phyloP scores from a whole-genome alignment of 1,140 invertebrate genomes.

The Apocrypta bakeri region DNA sequence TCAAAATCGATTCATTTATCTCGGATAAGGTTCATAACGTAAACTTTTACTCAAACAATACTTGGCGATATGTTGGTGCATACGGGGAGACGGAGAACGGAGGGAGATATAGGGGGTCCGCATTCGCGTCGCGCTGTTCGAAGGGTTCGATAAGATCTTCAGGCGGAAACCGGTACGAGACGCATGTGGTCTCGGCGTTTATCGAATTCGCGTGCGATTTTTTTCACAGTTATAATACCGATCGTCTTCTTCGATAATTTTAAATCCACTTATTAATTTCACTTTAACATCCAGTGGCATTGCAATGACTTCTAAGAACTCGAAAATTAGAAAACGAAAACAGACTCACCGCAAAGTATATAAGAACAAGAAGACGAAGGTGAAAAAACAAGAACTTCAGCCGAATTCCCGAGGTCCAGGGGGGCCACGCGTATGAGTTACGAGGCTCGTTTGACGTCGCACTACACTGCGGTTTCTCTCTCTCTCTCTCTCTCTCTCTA shows the following conservation, averaged over 20 bases:
- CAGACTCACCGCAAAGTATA: not conserved
- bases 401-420: conserved; percentile 36
- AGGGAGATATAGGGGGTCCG: not conserved
- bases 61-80: not conserved
- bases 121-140: conserved; percentile 25
- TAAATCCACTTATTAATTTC: not conserved
- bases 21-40: not conserved
- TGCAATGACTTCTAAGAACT: conserved; percentile 42
- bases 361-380: conserved; percentile 25
- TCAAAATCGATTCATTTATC: not conserved
- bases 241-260: not conserved
- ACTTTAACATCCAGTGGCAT: not conserved
- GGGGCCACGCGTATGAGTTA: conserved; percentile 52
- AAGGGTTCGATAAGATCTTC: conserved; percentile 59
- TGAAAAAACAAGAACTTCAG: conserved; percentile 3
- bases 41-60: conserved; percentile 12
- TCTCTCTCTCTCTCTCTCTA: not conserved
- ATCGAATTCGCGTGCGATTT: not conserved
- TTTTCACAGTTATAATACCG: not conserved
- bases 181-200: not conserved
- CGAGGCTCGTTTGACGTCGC: conserved; percentile 51
- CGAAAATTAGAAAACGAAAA: conserved; percentile 36
- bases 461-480: conserved; percentile 41
- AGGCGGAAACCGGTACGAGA: conserved; percentile 59
- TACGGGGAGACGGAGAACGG: not conserved